Conservation (phyloP, 2,888 invertebrate genomes). For the Bugulina stolonifera region DNA sequence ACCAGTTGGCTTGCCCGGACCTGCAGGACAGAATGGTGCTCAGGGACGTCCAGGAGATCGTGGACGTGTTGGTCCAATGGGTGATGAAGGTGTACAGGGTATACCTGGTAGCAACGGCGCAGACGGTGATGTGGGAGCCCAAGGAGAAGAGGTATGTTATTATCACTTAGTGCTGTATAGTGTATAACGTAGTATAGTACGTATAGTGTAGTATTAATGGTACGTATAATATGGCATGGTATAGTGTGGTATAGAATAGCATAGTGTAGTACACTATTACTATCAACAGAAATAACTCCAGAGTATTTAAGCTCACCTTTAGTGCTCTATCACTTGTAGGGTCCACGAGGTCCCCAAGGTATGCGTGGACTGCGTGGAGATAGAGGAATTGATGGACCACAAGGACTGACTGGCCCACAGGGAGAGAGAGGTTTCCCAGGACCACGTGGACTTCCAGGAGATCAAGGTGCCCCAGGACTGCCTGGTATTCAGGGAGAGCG, state of each 20-base stretch:
- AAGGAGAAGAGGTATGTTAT: conserved; percentile 8
- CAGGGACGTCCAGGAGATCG: conserved; percentile 13
- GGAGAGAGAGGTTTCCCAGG: conserved; percentile 25
- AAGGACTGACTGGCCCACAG: background rate
- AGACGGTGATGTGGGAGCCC: conserved; percentile 18
- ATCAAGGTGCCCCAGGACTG: background rate
- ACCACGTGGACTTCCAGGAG: conserved; percentile 20
- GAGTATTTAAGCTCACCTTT: too few relatives aligned
- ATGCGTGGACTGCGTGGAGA: conserved; percentile 10
- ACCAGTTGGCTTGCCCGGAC: conserved; percentile 15
- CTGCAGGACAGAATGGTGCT: conserved; percentile 18
- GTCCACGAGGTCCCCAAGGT: background rate
- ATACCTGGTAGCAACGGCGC: background rate
- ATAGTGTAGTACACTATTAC: too few relatives aligned
- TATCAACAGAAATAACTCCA: too few relatives aligned
- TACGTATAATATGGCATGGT: too few relatives aligned
- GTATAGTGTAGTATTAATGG: too few relatives aligned
- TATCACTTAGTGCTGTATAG: too few relatives aligned
- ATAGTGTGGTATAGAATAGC: too few relatives aligned
- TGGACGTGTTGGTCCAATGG: conserved; percentile 2
- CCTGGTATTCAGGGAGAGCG: conserved; percentile 22
- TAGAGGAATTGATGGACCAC: conserved; percentile 31
- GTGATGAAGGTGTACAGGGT: conserved; percentile 22
- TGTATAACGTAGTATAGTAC: too few relatives aligned
- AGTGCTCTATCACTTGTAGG: too few relatives aligned